A percentile compares a stretch with the other conserved stretches of the same genome.
phyloP scores from a whole-genome alignment of 2,797 vertebrate species.

The Acomys russatus region DNA sequence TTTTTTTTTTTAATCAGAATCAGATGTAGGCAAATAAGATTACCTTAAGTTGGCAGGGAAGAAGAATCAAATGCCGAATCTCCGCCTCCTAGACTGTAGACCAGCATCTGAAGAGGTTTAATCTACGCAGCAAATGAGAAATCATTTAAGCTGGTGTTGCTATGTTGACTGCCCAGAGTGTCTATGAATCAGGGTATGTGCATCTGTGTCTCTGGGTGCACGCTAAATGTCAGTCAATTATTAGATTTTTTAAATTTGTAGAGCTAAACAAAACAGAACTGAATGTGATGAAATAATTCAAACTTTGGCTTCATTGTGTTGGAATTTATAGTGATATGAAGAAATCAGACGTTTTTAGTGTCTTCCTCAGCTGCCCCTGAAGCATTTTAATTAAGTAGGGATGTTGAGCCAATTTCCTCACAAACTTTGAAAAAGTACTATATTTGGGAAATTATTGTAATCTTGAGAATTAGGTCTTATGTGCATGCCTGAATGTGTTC shows the following conservation, averaged over 20 bases:
- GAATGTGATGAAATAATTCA: not conserved
- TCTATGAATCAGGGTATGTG: not conserved
- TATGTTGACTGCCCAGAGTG: not conserved
- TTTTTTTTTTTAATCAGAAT: not conserved
- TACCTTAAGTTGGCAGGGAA: not conserved
- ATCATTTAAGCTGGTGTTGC: not conserved
- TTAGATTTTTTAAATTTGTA: not conserved
- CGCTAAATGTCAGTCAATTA: not conserved
- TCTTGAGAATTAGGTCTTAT: not conserved
- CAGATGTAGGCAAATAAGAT: not conserved
- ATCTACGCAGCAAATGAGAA: not conserved
- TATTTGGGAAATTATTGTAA: not conserved
- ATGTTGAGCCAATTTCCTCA: conserved; percentile 1
- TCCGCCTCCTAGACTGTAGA: not conserved
- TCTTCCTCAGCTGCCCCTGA: not conserved
- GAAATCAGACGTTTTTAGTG: not conserved
- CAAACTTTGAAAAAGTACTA: not conserved
- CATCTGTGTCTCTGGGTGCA: not conserved
- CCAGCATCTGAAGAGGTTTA: not conserved
- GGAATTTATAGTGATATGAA: not conserved
- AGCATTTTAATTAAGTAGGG: not conserved
- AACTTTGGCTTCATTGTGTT: not conserved
- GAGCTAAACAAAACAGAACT: not conserved
- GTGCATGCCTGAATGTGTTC: not conserved
- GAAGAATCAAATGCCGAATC: not conserved